phyloP scores from a whole-genome alignment of 2,888 invertebrate species.

The Halictus ligatus region DNA sequence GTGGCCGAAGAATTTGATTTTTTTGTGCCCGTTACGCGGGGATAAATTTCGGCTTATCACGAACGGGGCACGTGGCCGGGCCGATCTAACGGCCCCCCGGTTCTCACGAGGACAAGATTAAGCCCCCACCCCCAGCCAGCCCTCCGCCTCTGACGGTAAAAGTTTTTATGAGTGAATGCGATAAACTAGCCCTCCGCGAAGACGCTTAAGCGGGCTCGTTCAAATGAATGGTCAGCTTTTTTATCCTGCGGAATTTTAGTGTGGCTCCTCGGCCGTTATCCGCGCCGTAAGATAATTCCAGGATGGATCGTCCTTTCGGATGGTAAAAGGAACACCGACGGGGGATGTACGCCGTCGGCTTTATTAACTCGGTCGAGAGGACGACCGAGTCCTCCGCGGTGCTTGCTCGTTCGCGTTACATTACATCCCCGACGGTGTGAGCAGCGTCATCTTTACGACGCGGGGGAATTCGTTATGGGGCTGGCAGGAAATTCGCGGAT shows the following conservation, averaged over 20 bases:
- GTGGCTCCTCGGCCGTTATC: conserved; percentile 4
- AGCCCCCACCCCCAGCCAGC: neutral
- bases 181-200: conserved; percentile 35
- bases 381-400: neutral
- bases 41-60: conserved; percentile 56
- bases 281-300: conserved; percentile 19
- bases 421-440: neutral
- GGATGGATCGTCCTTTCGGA: conserved; percentile 5
- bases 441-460: conserved; percentile 1
- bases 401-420: neutral
- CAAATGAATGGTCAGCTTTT: conserved; percentile 25
- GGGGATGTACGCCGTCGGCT: neutral
- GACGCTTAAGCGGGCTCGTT: conserved; percentile 16
- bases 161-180: conserved; percentile 47
- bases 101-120: conserved; percentile 27
- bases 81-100: conserved; percentile 35
- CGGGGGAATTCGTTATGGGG: neutral
- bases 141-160: neutral
- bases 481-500: neutral
- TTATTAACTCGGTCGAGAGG: conserved; percentile 5
- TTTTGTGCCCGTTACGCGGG: neutral
- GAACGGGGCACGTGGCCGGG: neutral
- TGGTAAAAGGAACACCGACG: conserved; percentile 13
- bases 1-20: conserved; percentile 12
- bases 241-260: conserved; percentile 9